Evolutionary conservation across 2,888 invertebrate species (phyloP).

Genomic region (Antheraea assamensis): DNA sequence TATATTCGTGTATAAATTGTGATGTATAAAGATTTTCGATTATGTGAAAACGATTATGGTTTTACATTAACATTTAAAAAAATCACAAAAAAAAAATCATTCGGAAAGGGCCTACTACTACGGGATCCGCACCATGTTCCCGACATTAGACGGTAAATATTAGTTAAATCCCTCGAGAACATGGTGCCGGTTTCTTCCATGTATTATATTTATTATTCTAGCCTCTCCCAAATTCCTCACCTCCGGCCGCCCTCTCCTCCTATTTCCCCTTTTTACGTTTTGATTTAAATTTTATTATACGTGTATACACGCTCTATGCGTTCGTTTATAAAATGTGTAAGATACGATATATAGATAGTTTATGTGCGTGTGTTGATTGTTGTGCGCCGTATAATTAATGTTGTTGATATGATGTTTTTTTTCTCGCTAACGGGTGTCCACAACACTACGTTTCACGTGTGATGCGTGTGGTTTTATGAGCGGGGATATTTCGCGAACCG

Average conservation of each 20-base stretch:
- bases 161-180: slow-evolving; percentile 38
- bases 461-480: slow-evolving; percentile 25
- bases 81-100: slow-evolving; percentile 62
- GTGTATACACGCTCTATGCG: slow-evolving; percentile 42
- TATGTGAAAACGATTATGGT: slow-evolving; percentile 33
- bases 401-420: slow-evolving; percentile 39
- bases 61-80: slow-evolving; percentile 37
- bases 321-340: slow-evolving; percentile 45
- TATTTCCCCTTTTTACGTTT: slow-evolving; percentile 54
- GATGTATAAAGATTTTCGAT: slow-evolving; percentile 60
- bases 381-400: slow-evolving; percentile 68
- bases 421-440: slow-evolving; percentile 40
- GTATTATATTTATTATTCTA: slow-evolving; percentile 46
- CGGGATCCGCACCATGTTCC: slow-evolving; percentile 54
- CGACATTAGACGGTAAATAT: slow-evolving; percentile 35
- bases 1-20: slow-evolving; percentile 65
- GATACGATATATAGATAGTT: slow-evolving; percentile 61
- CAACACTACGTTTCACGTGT: slow-evolving; percentile 41
- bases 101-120: slow-evolving; percentile 57
- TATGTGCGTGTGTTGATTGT: slow-evolving; percentile 72
- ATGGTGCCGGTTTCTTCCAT: slow-evolving; percentile 47
- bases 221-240: background rate
- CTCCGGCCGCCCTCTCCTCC: background rate
- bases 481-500: slow-evolving; percentile 37
- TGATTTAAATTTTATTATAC: slow-evolving; percentile 73